Base-by-base conservation (phyloP, 2,113 vertebrate genomes). In the Myiozetetes cayanensis region DNA sequence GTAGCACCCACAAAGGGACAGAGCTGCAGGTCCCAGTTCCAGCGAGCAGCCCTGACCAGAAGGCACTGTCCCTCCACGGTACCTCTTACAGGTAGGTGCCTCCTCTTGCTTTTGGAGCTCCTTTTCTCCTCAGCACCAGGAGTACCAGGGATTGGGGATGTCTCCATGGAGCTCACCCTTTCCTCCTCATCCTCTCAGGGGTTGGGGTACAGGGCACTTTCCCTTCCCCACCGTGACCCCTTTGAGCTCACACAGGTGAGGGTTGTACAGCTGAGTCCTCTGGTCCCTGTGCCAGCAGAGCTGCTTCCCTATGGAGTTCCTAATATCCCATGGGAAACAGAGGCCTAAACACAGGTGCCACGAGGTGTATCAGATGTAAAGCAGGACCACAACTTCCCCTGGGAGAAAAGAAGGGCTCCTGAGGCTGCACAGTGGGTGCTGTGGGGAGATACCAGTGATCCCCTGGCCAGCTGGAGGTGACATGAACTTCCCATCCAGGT, bases 211-310 rank as follows among this genome's bases (percentile, higher is more conserved):
- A 31, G 47, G 33, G 11, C 49, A 33, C 39, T 28, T n/a, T 20
- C 14, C 67, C 43, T 47, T 66, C 56, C 58, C 43, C 73, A 53
- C 28, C 0, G 2, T 14, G 25, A 33, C 27, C 37, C 0, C 0
- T 8, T 3, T 16, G 23, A 28, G 28, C 58, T 53, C 49, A 12
- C 5, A 24, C 1, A 4, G 35, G 37, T 13, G 22, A 52, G 25
- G 46, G 17, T 31, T 18, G 39, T 10, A 12, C 3, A 86, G 59
- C n/a, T 35, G 56, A 71, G 17, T 35, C 43, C 49, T 35, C 43
- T 30, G n/a, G 8, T n/a, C 47, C 30, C 84, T 55, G 1, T 70
- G 63, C 53, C 72, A 83, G 63, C 22, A 68, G 24, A 24, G 7
- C 0, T 47, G 33, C 39, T 33, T 82, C 74, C 50, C 77, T n/a